Base-by-base conservation (phyloP, 2,113 vertebrate species). In the Dissostichus mawsoni region DNA sequence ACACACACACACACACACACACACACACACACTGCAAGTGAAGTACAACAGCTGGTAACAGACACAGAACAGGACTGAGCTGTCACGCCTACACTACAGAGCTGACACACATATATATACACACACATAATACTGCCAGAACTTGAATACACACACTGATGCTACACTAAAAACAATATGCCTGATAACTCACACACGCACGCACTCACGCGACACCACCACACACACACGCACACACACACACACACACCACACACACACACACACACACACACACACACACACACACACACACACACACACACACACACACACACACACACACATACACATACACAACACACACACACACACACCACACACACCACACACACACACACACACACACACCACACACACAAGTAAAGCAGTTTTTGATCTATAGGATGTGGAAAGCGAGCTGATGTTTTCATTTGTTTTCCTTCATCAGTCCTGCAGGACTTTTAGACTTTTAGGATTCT, bases 31-130 rank as follows among this genome's bases (percentile, higher is more conserved):
- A 80, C 74, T 52, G 69, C 29, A 10, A 70, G 53, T 78, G 64
- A 84, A 78, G 65, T 44, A 68, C 69, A 91, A 91, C 89, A 91
- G 87, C 84, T 86, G 87, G 82, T 79, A 77, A 86, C 84, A 84
- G 87, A 89, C 87, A 85, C 72, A 74, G 80, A 86, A 78, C 85
- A 91, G 84, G 80, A 51, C 84, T 73, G 78, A 87, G 82, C 86
- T 90, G 88, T 90, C 89, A 90, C 59, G 51, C 74, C 70, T 67
- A 71, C 74, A 76, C 84, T 68, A 29, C 68, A 76, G 64, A 74
- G 68, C 80, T 81, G 67, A 87, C 80, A 71, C 78, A 82, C 72
- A 57, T 29, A 53, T 47, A 80, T 25, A 74, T 73, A 76, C 66
- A 69, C 67, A 73, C 23, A 80, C 63, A 45, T 5, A 36, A 4